Conservation (phyloP, 2,888 invertebrate genomes). For the Cosmopolites sordidus region DNA sequence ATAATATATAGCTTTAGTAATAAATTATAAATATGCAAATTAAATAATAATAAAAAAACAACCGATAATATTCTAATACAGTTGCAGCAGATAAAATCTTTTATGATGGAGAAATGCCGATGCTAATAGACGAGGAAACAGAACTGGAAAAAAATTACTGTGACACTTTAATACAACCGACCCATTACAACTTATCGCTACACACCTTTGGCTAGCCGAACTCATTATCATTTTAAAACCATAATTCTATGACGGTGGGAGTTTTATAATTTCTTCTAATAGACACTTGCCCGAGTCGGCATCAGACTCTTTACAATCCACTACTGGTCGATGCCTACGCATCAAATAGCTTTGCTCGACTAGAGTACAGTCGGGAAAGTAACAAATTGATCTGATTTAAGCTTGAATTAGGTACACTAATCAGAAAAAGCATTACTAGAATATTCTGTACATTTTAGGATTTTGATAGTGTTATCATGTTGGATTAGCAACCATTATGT, state of each 20-base stretch:
- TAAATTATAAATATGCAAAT: slow-evolving; percentile 2
- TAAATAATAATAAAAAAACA: background rate
- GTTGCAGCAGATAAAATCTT: background rate
- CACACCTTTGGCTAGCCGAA: slow-evolving; percentile 19
- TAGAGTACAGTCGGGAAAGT: no score
- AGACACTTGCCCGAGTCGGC: slow-evolving; percentile 2
- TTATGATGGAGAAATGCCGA: background rate
- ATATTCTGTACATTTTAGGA: no score
- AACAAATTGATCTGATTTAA: no score
- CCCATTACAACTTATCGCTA: slow-evolving; percentile 17
- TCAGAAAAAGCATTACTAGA: no score
- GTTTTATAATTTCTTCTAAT: slow-evolving; percentile 27
- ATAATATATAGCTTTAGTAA: background rate
- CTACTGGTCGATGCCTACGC: slow-evolving; percentile 1
- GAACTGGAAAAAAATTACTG: slow-evolving; percentile 10
- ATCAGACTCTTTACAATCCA: background rate
- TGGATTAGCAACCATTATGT: no score
- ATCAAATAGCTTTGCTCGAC: background rate
- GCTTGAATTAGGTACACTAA: no score
- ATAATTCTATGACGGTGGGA: slow-evolving; percentile 26
- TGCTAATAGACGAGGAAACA: slow-evolving; percentile 11
- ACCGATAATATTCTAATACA: slow-evolving; percentile 1
- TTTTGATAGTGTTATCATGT: no score
- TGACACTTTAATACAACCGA: slow-evolving; percentile 24
- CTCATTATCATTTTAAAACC: slow-evolving; percentile 26